Conservation (phyloP, 35 echinoderm and acorn worm species). For the Heliocidaris tuberculata region DNA sequence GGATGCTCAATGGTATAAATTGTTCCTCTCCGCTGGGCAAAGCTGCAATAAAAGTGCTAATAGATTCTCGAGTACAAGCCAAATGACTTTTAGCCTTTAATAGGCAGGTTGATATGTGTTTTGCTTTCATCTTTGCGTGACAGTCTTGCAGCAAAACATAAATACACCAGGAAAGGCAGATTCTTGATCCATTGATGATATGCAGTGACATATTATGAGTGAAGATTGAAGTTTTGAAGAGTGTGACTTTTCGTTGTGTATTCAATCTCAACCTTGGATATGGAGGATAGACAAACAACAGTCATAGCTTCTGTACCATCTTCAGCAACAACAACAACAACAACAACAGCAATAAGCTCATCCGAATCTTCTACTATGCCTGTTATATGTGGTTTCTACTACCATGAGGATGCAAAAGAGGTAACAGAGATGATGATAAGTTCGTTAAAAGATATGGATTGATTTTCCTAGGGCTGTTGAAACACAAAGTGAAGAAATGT, state of each 20-base stretch:
- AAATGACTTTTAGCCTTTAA: not conserved
- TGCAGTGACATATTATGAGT: not conserved
- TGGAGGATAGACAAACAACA: not conserved
- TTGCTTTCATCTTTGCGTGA: too few relatives aligned
- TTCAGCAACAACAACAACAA: not conserved
- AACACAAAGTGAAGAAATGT: too few relatives aligned
- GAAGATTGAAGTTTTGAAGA: not conserved
- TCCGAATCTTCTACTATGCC: not conserved
- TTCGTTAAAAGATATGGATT: too few relatives aligned
- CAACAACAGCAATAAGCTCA: not conserved
- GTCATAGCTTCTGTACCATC: not conserved
- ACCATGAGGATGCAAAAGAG: constrained; percentile 7
- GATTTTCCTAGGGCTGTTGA: too few relatives aligned
- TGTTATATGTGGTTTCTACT: not conserved
- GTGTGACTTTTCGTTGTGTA: not conserved
- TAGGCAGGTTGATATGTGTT: not conserved
- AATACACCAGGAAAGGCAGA: not conserved
- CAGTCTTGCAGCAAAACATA: not conserved
- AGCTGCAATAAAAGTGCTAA: not conserved
- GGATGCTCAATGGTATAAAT: not conserved
- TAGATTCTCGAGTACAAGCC: not conserved
- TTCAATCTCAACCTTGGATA: not conserved
- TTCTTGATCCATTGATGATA: not conserved
- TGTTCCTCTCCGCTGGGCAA: not conserved
- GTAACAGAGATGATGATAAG: not conserved